Conservation (phyloP, 2,888 invertebrate species). For the Stomorhina lunata region DNA sequence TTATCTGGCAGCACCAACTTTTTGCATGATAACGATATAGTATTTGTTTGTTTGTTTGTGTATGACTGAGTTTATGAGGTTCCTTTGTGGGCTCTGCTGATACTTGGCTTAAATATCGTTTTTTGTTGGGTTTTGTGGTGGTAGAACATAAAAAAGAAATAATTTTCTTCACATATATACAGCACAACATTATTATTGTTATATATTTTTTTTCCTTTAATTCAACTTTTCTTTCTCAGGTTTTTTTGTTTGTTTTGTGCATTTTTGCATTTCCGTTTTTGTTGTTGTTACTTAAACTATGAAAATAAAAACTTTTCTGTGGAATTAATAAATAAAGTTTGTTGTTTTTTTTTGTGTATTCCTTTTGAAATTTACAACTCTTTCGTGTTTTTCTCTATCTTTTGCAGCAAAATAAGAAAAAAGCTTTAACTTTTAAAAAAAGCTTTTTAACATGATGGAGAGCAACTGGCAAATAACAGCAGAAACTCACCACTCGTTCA, state of each 20-base stretch:
- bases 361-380: constrained; percentile 34
- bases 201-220: constrained; percentile 20
- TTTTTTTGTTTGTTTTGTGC: constrained; percentile 47
- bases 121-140: constrained; percentile 29
- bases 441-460: constrained; percentile 19
- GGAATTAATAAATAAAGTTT: constrained; percentile 31
- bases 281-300: background rate
- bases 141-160: background rate
- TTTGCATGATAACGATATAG: background rate
- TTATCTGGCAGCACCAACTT: background rate
- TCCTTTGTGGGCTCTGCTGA: constrained; percentile 41
- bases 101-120: constrained; percentile 35
- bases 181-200: background rate
- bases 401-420: constrained; percentile 2
- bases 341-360: background rate
- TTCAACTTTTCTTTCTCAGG: constrained; percentile 56
- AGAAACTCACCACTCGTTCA: constrained; percentile 33
- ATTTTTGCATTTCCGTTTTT: constrained; percentile 55
- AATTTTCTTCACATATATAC: constrained; percentile 9
- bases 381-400: background rate
- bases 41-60: background rate
- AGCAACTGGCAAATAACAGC: background rate
- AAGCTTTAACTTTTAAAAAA: constrained; percentile 1
- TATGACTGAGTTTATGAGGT: constrained; percentile 11
- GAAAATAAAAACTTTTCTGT: background rate